These are phyloP conservation scores for Keiferia lycopersicella DNA, from an alignment of 2,888 invertebrate species.

Conservation along the genomic window DNA sequence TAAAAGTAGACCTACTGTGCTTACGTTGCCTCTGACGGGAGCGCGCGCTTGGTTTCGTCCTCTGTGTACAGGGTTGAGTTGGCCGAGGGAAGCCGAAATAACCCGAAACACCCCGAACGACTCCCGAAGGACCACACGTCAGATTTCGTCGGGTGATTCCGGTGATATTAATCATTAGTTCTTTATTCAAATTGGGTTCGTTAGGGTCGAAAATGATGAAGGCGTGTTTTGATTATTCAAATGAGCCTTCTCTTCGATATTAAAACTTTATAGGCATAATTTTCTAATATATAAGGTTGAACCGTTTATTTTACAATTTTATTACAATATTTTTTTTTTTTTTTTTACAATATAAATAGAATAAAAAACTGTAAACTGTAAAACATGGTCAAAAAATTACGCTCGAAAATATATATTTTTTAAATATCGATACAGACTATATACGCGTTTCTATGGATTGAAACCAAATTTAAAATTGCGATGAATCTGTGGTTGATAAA, in stretches of 20 bases:
- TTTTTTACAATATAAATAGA: too few relatives aligned
- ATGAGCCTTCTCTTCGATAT: conserved; percentile 15
- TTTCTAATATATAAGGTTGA: background rate
- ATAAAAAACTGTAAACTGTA: too few relatives aligned
- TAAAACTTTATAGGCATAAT: conserved; percentile 12
- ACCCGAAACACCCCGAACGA: conserved; percentile 50
- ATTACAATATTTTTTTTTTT: background rate
- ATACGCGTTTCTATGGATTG: too few relatives aligned
- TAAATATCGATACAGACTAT: background rate
- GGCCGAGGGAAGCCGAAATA: conserved; percentile 36
- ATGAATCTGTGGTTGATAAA: too few relatives aligned
- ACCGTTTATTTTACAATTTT: background rate
- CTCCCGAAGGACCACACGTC: conserved; percentile 57
- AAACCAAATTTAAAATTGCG: too few relatives aligned
- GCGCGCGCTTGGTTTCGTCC: too few relatives aligned
- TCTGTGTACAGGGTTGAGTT: too few relatives aligned
- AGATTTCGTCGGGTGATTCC: conserved; percentile 67
- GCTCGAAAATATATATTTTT: background rate
- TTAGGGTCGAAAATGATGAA: conserved; percentile 28
- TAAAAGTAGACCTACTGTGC: too few relatives aligned
- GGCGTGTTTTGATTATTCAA: conserved; percentile 27
- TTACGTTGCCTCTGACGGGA: too few relatives aligned
- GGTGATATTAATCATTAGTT: conserved; percentile 67
- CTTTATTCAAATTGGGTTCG: conserved; percentile 61
- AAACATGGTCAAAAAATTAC: background rate